Conservation (phyloP, 2,888 invertebrate species). For the Sialis fuliginosa region DNA sequence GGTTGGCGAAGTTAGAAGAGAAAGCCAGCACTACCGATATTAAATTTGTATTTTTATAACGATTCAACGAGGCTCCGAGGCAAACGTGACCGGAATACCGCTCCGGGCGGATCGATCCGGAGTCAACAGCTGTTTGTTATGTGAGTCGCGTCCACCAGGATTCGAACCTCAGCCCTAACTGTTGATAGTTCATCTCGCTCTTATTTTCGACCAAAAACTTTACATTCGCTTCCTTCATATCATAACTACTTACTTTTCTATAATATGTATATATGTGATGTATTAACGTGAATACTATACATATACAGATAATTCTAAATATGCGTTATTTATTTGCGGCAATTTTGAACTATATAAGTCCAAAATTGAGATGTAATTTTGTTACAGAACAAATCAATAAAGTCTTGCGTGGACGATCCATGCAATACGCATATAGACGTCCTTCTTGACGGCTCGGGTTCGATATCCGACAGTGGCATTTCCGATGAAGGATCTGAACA, state of each 20-base stretch:
- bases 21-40: slow-evolving; percentile 25
- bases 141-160: not conserved
- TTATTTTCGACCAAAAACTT: not conserved
- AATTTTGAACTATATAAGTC: too few relatives aligned
- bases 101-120: slow-evolving; percentile 15
- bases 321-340: too few relatives aligned
- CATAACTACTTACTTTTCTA: too few relatives aligned
- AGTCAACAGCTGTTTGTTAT: slow-evolving; percentile 3
- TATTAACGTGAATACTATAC: too few relatives aligned
- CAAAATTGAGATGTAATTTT: too few relatives aligned
- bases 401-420: too few relatives aligned
- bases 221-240: not conserved
- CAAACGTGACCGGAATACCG: slow-evolving; percentile 35
- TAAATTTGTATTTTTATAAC: slow-evolving; percentile 46
- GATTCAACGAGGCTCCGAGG: slow-evolving; percentile 35
- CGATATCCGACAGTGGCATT: slow-evolving; percentile 63
- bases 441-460: slow-evolving; percentile 23
- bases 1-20: too few relatives aligned
- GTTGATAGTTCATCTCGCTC: not conserved
- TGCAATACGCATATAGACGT: too few relatives aligned
- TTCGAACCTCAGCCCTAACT: not conserved
- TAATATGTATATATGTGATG: too few relatives aligned
- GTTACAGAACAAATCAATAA: too few relatives aligned
- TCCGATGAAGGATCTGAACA: slow-evolving; percentile 58
- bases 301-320: too few relatives aligned